phyloP scores from a whole-genome alignment of 2,888 invertebrate genomes.

The Diaphora mendica region DNA sequence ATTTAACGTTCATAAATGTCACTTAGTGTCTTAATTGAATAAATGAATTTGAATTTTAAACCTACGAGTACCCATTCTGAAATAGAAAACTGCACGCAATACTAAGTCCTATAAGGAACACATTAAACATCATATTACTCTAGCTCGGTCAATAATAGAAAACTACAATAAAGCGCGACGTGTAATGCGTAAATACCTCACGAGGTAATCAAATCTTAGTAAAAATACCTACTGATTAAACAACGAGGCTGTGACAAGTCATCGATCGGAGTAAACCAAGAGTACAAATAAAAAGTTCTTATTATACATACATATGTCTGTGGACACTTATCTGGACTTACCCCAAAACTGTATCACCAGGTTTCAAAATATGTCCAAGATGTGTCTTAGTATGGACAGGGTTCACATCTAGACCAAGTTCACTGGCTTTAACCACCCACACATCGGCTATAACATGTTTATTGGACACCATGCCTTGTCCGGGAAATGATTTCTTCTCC shows the following conservation, averaged over 20 bases:
- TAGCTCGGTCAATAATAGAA: neutral
- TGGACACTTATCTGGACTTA: slow-evolving; percentile 68
- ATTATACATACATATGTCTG: no score
- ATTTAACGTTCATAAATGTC: no score
- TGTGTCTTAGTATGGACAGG: slow-evolving; percentile 96
- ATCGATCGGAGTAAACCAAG: no score
- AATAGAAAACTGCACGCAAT: no score
- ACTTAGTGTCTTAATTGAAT: no score
- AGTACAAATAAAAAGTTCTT: no score
- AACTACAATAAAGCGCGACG: neutral
- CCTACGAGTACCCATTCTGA: no score
- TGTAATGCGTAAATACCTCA: neutral
- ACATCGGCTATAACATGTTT: slow-evolving; percentile 97
- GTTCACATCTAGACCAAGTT: slow-evolving; percentile 93
- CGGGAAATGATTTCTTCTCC: slow-evolving; percentile 93
- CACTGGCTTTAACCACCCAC: slow-evolving; percentile 96
- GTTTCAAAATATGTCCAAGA: slow-evolving; percentile 96
- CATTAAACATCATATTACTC: neutral
- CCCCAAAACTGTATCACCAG: slow-evolving; percentile 97
- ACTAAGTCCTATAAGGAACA: no score
- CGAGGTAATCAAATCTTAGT: neutral
- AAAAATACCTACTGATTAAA: neutral
- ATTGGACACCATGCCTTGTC: slow-evolving; percentile 94
- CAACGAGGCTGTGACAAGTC: neutral
- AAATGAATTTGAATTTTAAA: no score